Conservation (phyloP, 2,797 vertebrate genomes). For the Melanotaenia nigrans region DNA sequence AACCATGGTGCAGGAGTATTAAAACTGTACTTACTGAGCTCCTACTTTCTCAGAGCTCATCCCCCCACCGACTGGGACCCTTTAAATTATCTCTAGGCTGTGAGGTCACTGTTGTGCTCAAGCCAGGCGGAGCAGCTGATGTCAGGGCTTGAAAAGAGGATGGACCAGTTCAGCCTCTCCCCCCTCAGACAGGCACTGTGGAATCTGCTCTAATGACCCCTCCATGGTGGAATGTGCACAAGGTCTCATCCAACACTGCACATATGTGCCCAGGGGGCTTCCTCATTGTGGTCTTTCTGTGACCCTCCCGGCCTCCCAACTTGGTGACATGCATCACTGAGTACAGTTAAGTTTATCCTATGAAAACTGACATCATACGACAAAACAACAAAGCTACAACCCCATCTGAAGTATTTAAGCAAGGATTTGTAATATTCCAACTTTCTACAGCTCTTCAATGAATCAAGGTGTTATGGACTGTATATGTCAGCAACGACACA, state of each 20-base stretch:
- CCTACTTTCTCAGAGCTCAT: constrained; percentile 78
- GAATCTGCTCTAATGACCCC: constrained; percentile 74
- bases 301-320: constrained; percentile 40
- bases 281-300: constrained; percentile 63
- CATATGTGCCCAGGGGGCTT: constrained; percentile 62
- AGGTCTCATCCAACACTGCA: constrained; percentile 47
- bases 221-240: constrained; percentile 61
- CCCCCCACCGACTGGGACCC: constrained; percentile 88
- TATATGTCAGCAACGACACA: constrained; percentile 52
- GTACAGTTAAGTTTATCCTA: constrained; percentile 8
- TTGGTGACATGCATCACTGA: constrained; percentile 37
- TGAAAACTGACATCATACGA: constrained; percentile 26
- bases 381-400: constrained; percentile 4
- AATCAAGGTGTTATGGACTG: constrained; percentile 42
- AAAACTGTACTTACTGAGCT: constrained; percentile 31
- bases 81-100: constrained; percentile 89
- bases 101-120: constrained; percentile 87
- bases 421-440: constrained; percentile 9
- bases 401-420: neutral
- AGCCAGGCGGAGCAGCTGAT: constrained; percentile 89
- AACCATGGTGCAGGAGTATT: constrained; percentile 79
- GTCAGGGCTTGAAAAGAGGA: constrained; percentile 70
- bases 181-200: constrained; percentile 60
- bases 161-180: constrained; percentile 64
- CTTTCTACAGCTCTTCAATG: constrained; percentile 15